Evolutionary conservation across 2,113 vertebrate species (phyloP), one percentile per base, ranked within the genome.

Genomic region (Arothron firmamentum): DNA sequence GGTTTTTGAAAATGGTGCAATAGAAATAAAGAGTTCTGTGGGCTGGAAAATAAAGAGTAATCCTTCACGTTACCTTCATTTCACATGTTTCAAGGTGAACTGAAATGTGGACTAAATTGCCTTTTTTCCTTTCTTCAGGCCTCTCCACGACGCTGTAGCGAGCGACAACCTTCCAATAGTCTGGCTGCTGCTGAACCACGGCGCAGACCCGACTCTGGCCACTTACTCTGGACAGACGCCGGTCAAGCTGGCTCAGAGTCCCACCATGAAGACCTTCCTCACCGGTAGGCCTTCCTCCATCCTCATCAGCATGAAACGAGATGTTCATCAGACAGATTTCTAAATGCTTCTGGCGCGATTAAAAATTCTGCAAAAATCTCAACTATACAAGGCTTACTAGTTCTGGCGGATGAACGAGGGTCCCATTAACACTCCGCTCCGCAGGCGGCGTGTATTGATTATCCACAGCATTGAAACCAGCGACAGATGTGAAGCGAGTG

Each of bases 161-260:
- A 96, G 95, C 1, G 97, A 98, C 87, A 98, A 97, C 89, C 84
- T 99, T 58, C 92, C 95, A n/a, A 95, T 94, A 28, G 94, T 98
- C 67, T 96, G 96, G 94, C 87, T 99, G 77, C 90, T 99, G 51
- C 92, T 99, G 53, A 96, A 95, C 70, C 97, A 99, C 50, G 96
- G 97, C 1, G 97, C 97, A 0, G 97, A 99, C 78, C 97, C 96
- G 4, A 98, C 94, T 0, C 90, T 99, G 78, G 96, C 97, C 50
- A 99, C 96, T 3, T 99, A 99, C 84, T 98, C 97, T 0, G 97
- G 97, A 46, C 96, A 98, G 90, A 98, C 96, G 0, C 93, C 94
- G 2, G 90, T 97, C 88, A 99, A 97, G 73, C 70, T 98, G 72
- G 96, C 96, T 74, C 95, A 94, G 69, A 99, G 96, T 1, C 87